Percentiles rank a stretch among this genome's conserved stretches.
These are phyloP conservation scores for Adelosebastes latens DNA, from an alignment of 2,797 vertebrate species.

Conservation along the genomic window DNA sequence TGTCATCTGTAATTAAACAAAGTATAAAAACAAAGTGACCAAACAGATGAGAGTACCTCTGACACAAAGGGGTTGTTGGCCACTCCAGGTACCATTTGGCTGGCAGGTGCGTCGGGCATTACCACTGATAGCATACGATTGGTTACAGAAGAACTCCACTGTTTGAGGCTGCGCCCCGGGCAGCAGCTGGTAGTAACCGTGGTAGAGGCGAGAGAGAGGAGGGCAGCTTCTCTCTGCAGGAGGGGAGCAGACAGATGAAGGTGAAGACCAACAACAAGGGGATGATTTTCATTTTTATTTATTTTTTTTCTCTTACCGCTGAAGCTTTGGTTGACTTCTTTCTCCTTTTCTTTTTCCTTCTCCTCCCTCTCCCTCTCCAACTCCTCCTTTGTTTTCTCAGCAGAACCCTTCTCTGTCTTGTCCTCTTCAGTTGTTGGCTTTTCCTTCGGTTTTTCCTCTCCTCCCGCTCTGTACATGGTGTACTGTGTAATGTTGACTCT, in stretches of 20 bases:
- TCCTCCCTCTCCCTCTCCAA: slow-evolving; percentile 22
- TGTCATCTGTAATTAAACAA: neutral
- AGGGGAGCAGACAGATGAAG: slow-evolving; percentile 19
- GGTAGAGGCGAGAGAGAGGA: slow-evolving; percentile 85
- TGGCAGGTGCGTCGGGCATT: slow-evolving; percentile 87
- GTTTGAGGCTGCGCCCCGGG: slow-evolving; percentile 82
- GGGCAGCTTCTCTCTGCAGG: slow-evolving; percentile 86
- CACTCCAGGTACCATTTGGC: slow-evolving; percentile 90
- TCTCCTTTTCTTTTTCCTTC: slow-evolving; percentile 54
- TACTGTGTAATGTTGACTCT: slow-evolving; percentile 65
- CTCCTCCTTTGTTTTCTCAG: slow-evolving; percentile 40
- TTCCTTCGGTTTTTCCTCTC: slow-evolving; percentile 49
- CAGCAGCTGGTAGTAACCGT: slow-evolving; percentile 87
- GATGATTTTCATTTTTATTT: neutral
- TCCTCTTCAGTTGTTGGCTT: slow-evolving; percentile 30
- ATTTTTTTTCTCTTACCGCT: slow-evolving; percentile 61
- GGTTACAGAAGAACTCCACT: slow-evolving; percentile 90
- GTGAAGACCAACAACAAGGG: neutral
- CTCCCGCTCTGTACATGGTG: slow-evolving; percentile 65
- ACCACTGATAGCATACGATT: slow-evolving; percentile 92
- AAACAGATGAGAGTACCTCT: slow-evolving; percentile 85
- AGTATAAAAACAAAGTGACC: neutral
- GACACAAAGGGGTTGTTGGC: slow-evolving; percentile 91
- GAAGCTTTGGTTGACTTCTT: slow-evolving; percentile 74
- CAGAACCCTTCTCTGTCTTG: slow-evolving; percentile 4